Evolutionary conservation across 2,797 vertebrate species (phyloP), one percentile per base, ranked within the genome.

Genomic region (Octomys mimax): DNA sequence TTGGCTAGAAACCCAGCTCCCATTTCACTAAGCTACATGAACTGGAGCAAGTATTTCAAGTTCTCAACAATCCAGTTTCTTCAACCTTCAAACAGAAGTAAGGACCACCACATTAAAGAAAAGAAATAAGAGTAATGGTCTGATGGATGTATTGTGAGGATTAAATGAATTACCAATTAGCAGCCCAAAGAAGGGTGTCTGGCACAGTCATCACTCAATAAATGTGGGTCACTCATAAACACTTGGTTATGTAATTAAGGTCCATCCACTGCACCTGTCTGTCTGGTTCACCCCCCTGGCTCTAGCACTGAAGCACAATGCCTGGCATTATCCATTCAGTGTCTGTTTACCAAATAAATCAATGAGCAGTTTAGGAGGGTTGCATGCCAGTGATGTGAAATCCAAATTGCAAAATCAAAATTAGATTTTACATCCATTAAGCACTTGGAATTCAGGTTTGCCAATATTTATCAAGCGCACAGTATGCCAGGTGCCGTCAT

Each of bases 321-420:
- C 6, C 39, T 80, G 64, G 46, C 26, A 31, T 28, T 36, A 36
- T 12, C 57, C 16, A 71, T 83, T 12, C 52, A 42, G 57, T 19
- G 33, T 26, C 21, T 90, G 31, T 49, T 95, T 83, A 86, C 24
- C 70, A 62, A 83, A 57, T 66, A 68, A 70, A n/a, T 59, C 24
- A 64, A 10, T 4, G 11, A 83, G 39, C 33, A 4, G 4, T 39
- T 89, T 14, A n/a, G 80, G 57, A 54, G 0, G 5, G 5, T 79
- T n/a, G 21, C 57, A 71, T 24, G 16, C n/a, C 8, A 28, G 19
- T 16, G 54, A 26, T 18, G 13, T 11, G 14, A 2, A 46, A 46
- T 46, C 39, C 26, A 46, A 75, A 75, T 13, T 42, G 39, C 26
- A 87, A 95, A 92, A 19, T 82, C 5, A 94, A 85, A 97, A 96